Evolutionary conservation across 2,797 vertebrate genomes (phyloP), one percentile per base, ranked within the genome.

Genomic region (Anableps anableps): DNA sequence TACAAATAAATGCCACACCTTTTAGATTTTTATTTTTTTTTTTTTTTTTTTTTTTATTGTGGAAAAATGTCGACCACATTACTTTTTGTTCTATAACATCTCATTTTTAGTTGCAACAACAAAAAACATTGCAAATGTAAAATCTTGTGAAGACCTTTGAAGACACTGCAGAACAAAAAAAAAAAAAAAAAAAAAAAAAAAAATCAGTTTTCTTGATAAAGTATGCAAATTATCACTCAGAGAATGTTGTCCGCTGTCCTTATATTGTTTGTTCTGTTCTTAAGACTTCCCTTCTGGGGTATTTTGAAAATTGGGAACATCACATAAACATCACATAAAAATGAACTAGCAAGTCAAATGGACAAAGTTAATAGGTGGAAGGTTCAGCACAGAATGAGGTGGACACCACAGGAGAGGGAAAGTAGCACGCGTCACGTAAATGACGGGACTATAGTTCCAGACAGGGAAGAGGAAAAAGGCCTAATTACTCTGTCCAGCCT

Each of bases 401-500:
- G 78, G 73, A 88, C 77, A 82, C 26, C n/a, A 76, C 55, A 43
- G 72, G 66, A n/a, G 43, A 80, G 76, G 72, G 73, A 77, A 72
- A 78, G 41, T 6, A 79, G 68, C 78, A 45, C 85, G 74, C 31
- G 72, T 78, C 41, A 36, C 75, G 17, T 26, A 78, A 83, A 77
- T 80, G 76, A 89, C 71, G 71, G 81, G 74, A 83, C 81, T 75
- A 86, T 79, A 83, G 72, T 83, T 85, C 36, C 74, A 83, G 74
- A 75, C 47, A 73, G 70, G 75, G 80, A 88, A 81, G 83, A 60
- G 77, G 34, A 16, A 85, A 90, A 43, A 85, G 82, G 81, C 85
- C 85, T 89, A 81, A 90, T 83, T 91, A 80, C 77, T 74, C 79
- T 88, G 83, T 80, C 75, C 34, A 62, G 80, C 80, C 81, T 87